These are phyloP conservation scores for Sphinx pinastri DNA, from an alignment of 2,888 invertebrate genomes.

Conservation along the genomic window DNA sequence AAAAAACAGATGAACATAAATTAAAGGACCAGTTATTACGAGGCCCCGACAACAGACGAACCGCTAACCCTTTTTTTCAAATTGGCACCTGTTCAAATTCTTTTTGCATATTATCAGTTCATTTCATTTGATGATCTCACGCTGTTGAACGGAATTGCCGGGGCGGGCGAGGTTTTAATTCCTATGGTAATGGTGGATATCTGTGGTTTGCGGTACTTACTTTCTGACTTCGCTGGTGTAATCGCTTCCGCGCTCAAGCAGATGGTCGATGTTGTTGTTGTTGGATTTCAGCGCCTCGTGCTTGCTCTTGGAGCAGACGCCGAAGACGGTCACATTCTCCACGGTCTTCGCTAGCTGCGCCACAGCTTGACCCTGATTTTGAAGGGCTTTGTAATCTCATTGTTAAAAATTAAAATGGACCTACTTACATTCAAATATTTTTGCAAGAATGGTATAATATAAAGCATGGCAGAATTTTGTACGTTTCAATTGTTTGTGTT, in stretches of 20 bases:
- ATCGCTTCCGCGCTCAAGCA: conserved; percentile 91
- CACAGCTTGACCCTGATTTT: conserved; percentile 90
- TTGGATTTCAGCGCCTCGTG: conserved; percentile 91
- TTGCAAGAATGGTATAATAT: too few species aligned
- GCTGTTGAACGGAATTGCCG: conserved; percentile 44
- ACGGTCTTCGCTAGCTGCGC: conserved; percentile 92
- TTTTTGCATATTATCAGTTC: conserved; percentile 45
- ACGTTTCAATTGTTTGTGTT: too few species aligned
- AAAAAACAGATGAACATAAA: conserved; percentile 37
- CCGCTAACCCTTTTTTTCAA: conserved; percentile 37
- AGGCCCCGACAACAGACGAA: conserved; percentile 34
- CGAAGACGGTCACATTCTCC: conserved; percentile 91
- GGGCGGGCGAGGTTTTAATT: not conserved
- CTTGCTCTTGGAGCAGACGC: conserved; percentile 93
- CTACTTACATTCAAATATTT: too few species aligned
- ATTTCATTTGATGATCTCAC: conserved; percentile 50
- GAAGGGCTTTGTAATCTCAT: not conserved
- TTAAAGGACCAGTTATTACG: conserved; percentile 36
- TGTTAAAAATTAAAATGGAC: too few species aligned
- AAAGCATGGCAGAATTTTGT: too few species aligned
- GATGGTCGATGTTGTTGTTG: conserved; percentile 88
- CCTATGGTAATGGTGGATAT: not conserved
- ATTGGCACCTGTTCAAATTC: conserved; percentile 48
- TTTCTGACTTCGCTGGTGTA: conserved; percentile 93
- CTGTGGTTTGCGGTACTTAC: conserved; percentile 74